Conservation (phyloP, 2,797 vertebrate species). For the Anabacerthia variegaticeps region DNA sequence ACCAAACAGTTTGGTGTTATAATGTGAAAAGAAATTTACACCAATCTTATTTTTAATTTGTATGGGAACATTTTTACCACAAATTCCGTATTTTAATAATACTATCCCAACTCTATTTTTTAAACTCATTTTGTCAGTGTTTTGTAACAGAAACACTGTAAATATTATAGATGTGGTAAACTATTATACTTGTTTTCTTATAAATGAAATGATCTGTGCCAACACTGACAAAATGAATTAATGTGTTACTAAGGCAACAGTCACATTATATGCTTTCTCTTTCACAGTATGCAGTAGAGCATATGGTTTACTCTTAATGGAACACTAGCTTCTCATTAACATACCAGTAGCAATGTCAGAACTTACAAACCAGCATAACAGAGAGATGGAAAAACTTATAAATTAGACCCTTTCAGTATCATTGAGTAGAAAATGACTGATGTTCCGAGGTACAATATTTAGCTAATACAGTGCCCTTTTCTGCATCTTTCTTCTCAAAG, state of each 20-base stretch:
- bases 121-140: constrained; percentile 90
- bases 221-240: constrained; percentile 92
- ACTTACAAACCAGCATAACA: constrained; percentile 84
- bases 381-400: constrained; percentile 81
- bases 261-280: constrained; percentile 91
- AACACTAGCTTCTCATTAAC: constrained; percentile 89
- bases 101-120: constrained; percentile 82
- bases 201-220: constrained; percentile 90
- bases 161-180: constrained; percentile 94
- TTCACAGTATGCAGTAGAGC: constrained; percentile 88
- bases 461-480: constrained; percentile 78
- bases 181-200: constrained; percentile 92
- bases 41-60: constrained; percentile 74
- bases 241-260: constrained; percentile 97
- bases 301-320: constrained; percentile 91
- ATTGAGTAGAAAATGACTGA: constrained; percentile 82
- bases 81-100: constrained; percentile 80
- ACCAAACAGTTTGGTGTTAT: constrained; percentile 75
- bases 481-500: constrained; percentile 70
- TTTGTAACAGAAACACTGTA: constrained; percentile 93
- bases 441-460: constrained; percentile 82
- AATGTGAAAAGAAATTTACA: constrained; percentile 76
- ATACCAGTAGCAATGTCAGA: constrained; percentile 88
- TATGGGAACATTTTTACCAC: constrained; percentile 70
- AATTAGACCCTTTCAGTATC: constrained; percentile 81